Evolutionary conservation across 2,888 invertebrate genomes (phyloP).

Genomic region (Euspilapteryx auroguttella): DNA sequence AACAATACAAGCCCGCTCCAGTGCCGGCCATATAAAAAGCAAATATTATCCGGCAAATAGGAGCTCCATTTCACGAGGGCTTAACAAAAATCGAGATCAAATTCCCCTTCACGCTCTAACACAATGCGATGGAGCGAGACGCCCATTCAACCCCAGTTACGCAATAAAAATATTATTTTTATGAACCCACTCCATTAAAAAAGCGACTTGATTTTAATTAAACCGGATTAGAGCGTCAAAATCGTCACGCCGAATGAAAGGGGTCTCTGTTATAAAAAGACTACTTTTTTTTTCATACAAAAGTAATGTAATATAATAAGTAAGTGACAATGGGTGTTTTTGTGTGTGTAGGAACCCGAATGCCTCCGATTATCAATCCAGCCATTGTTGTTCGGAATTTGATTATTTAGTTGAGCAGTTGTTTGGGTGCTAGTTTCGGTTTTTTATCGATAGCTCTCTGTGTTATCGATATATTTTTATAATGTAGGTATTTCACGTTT

Average conservation of each 20-base stretch:
- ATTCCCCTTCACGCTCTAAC: slow-evolving; percentile 16
- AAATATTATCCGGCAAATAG: slow-evolving; percentile 32
- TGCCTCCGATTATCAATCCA: slow-evolving; percentile 44
- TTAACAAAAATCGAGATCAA: slow-evolving; percentile 4
- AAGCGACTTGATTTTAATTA: slow-evolving; percentile 43
- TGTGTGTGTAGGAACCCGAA: slow-evolving; percentile 25
- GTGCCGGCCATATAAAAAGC: slow-evolving; percentile 17
- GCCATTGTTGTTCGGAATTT: slow-evolving; percentile 47
- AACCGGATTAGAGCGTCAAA: slow-evolving; percentile 24
- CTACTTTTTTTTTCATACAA: no score
- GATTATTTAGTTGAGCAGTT: slow-evolving; percentile 35
- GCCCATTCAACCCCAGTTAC: no score
- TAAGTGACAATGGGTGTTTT: slow-evolving; percentile 36
- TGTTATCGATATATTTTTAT: slow-evolving; percentile 12
- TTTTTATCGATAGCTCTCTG: no score
- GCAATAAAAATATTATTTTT: slow-evolving; percentile 46
- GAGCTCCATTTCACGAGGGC: no score
- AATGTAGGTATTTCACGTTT: not conserved
- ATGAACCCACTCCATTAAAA: slow-evolving; percentile 25
- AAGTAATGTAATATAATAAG: no score
- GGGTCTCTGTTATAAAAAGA: no score
- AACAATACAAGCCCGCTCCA: slow-evolving; percentile 27
- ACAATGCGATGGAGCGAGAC: no score
- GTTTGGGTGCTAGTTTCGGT: no score
- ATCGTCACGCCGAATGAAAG: slow-evolving; percentile 13